Evolutionary conservation across 2,888 invertebrate species (phyloP).

Genomic region (Diaphora mendica): DNA sequence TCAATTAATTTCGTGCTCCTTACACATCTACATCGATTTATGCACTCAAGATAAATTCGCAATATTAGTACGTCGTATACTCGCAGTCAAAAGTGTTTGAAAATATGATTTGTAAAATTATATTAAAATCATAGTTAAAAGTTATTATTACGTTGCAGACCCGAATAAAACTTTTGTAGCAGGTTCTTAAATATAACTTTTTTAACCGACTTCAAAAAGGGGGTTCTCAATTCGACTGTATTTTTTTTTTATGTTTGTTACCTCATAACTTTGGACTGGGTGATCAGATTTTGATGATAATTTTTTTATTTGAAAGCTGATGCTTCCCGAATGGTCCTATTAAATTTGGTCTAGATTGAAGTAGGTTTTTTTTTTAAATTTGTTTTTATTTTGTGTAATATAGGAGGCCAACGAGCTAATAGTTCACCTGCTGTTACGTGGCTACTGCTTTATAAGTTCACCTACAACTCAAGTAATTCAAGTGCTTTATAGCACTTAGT

Average conservation of each 20-base stretch:
- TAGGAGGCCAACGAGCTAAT: neutral
- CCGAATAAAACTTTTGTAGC: neutral
- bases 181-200: neutral
- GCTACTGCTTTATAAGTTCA: neutral
- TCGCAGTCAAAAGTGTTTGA: constrained; percentile 7
- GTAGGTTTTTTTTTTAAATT: no score
- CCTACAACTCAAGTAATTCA: no score
- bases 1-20: constrained; percentile 35
- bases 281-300: no score
- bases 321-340: no score
- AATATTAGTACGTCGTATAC: constrained; percentile 23
- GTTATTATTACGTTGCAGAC: neutral
- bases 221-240: no score
- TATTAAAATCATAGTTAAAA: neutral
- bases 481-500: neutral
- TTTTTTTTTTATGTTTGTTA: no score
- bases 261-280: no score
- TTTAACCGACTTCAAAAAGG: no score
- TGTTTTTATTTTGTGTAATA: no score
- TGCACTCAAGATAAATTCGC: constrained; percentile 38
- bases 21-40: constrained; percentile 22
- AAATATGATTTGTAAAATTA: neutral
- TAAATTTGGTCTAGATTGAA: no score
- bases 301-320: no score
- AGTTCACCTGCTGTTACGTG: neutral